Evolutionary conservation across 2,797 vertebrate species (phyloP).

Genomic region (Sebastes oblongus): DNA sequence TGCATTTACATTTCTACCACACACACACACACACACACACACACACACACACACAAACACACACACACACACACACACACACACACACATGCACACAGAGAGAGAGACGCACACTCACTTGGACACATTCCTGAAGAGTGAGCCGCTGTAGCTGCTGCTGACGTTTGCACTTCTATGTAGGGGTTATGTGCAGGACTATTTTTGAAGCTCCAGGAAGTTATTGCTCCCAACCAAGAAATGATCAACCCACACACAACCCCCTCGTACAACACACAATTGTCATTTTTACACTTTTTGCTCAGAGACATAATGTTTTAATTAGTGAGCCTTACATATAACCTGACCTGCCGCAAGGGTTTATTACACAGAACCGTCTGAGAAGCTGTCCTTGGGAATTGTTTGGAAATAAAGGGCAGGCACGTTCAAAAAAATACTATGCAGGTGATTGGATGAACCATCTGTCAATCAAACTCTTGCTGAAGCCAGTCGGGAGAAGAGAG

Average conservation of each 20-base stretch:
- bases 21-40: neutral
- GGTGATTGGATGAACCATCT: no score
- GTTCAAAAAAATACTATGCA: no score
- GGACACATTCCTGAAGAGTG: slow-evolving; percentile 14
- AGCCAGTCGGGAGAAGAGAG: no score
- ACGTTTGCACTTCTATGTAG: neutral
- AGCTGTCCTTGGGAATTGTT: no score
- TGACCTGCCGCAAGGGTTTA: no score
- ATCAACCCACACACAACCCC: neutral
- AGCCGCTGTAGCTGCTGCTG: slow-evolving; percentile 3
- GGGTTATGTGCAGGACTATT: neutral
- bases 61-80: neutral
- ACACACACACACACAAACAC: no score
- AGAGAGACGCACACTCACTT: neutral
- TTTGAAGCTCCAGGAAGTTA: neutral
- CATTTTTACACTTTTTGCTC: neutral
- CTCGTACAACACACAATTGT: neutral
- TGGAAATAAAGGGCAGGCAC: no score
- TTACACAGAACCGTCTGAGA: no score
- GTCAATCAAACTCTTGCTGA: no score
- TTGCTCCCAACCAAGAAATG: neutral
- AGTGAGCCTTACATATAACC: neutral
- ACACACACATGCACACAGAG: no score
- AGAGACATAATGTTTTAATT: neutral
- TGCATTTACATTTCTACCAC: neutral